Evolutionary conservation across 2,113 vertebrate species (phyloP), one percentile per base, ranked within the genome.

Genomic region (Hepsetus odoe): DNA sequence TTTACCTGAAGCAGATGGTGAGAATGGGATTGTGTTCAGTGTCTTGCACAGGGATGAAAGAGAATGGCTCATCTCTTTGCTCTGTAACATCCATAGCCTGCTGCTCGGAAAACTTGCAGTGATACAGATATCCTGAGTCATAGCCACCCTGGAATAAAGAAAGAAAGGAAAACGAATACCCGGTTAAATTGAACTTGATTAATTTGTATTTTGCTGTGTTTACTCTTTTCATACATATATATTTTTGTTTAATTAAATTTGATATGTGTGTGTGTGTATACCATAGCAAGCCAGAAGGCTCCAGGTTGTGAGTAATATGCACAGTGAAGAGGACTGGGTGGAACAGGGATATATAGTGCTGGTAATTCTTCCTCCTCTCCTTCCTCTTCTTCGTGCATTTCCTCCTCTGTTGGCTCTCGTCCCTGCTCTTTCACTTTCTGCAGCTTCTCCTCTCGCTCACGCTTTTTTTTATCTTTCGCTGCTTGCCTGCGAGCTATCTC

Each of bases 251-350:
- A 12, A 20, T 49, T 20, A 49, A 49, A 49, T 18, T 5, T 11
- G 18, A 11, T 5, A 5, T 49, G 14, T 20, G 20, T 58, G 61
- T 56, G 58, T 73, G 69, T 22, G 33, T 56, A 32, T 92, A 99
- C 97, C 95, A 99, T 80, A n/a, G 96, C 96, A 46, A 98, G 88
- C 96, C 96, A 98, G 89, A 98, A 98, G 73, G 89, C 91, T 53
- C 93, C 94, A 30, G 96, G 93, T 53, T 74, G 69, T 49, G 96
- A 97, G 85, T 98, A 96, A 91, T 98, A 97, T 12, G 96, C 96
- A 80, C 95, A 98, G 53, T 91, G 91, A 38, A 98, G 90, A 5
- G 93, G 93, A 87, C 96, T 96, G 33, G 95, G 93, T 5, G 89
- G 88, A 7, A 92, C 76, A 6, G 96, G 96, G 40, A 93, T 78